A percentile compares a stretch with the other conserved stretches of the same genome.
Conservation (phyloP, 1,140 invertebrate species). For the Cyrtorhinus lividipennis region DNA sequence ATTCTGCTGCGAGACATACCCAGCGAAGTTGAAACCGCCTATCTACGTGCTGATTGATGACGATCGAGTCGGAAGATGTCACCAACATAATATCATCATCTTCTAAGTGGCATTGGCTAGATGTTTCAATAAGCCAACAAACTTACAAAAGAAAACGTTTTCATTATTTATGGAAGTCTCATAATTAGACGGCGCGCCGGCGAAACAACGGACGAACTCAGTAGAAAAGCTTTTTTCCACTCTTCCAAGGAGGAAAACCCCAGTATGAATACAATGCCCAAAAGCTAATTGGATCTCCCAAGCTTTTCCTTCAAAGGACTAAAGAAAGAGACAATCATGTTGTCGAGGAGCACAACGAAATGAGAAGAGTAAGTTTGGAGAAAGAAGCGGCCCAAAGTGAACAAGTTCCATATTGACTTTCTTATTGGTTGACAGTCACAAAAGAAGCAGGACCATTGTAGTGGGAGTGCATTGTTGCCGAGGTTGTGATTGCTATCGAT, state of each 20-base stretch:
- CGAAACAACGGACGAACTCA: neutral
- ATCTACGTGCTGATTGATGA: no score
- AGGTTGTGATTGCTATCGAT: conserved; percentile 8
- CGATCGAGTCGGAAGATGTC: no score
- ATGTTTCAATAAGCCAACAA: no score
- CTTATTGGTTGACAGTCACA: conserved; percentile 8
- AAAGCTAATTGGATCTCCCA: neutral
- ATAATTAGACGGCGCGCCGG: no score
- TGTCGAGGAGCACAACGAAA: neutral
- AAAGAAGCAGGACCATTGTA: neutral
- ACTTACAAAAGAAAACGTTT: no score
- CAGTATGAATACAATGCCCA: neutral
- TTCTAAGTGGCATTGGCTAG: no score
- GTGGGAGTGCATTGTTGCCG: neutral
- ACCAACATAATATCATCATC: no score
- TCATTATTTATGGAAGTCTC: no score
- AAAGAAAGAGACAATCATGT: neutral
- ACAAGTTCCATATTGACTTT: conserved; percentile 8
- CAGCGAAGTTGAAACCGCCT: no score
- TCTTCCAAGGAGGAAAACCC: neutral
- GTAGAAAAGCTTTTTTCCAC: neutral
- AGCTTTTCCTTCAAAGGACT: neutral
- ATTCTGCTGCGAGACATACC: no score
- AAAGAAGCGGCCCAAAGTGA: conserved; percentile 6
- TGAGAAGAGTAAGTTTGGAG: conserved; percentile 1